Evolutionary conservation across 2,113 vertebrate genomes (phyloP).

Genomic region (Dryoscopus gambensis): DNA sequence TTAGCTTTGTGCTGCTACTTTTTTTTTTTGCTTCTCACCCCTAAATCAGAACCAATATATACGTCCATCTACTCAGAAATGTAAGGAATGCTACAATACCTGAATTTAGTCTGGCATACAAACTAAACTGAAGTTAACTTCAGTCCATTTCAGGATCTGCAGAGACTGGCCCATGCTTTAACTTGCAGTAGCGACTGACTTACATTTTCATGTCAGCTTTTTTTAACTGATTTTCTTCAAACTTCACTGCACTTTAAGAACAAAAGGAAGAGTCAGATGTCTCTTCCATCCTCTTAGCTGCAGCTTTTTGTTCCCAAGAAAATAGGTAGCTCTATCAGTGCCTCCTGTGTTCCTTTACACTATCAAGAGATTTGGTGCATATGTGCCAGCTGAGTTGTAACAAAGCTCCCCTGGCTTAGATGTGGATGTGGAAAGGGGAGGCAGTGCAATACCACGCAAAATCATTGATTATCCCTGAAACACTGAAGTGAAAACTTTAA

Average conservation of each 20-base stretch:
- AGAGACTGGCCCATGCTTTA: not conserved
- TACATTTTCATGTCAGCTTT: not conserved
- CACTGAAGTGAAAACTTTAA: not conserved
- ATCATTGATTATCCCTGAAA: not conserved
- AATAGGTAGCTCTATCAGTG: not conserved
- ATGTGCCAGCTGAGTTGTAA: not conserved
- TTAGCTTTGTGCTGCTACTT: not conserved
- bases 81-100: slow-evolving; percentile 44
- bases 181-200: not conserved
- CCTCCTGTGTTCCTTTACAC: not conserved
- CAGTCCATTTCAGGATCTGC: not conserved
- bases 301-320: not conserved
- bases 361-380: not conserved
- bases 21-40: not conserved
- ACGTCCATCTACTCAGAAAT: not conserved
- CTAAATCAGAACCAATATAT: not conserved
- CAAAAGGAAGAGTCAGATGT: not conserved
- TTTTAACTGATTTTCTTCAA: not conserved
- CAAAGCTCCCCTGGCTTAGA: not conserved
- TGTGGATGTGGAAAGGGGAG: not conserved
- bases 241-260: not conserved
- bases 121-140: not conserved
- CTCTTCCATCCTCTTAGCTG: not conserved
- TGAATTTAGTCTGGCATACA: slow-evolving; percentile 3
- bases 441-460: not conserved